Evolutionary conservation across 1,140 invertebrate species (phyloP).

Genomic region (Lepidostoma basale): DNA sequence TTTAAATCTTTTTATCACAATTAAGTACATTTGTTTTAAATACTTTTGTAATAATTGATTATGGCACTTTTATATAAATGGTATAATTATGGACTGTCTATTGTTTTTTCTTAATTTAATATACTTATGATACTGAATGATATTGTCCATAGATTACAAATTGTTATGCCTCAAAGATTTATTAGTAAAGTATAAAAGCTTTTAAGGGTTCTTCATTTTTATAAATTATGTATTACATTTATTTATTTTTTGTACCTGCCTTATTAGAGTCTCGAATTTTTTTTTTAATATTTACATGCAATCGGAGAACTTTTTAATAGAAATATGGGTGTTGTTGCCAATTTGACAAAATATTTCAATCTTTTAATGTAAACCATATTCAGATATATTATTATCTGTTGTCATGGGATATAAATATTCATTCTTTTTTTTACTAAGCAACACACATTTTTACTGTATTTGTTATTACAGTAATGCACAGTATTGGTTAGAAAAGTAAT

Average conservation of each 20-base stretch:
- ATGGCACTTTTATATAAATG: neutral
- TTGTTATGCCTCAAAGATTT: slow-evolving; percentile 24
- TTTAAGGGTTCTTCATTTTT: neutral
- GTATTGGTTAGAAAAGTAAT: too few relatives aligned
- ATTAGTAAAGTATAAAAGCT: slow-evolving; percentile 2
- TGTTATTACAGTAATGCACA: too few relatives aligned
- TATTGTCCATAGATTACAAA: slow-evolving; percentile 4
- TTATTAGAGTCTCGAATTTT: neutral
- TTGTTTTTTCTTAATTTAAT: neutral
- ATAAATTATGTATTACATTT: neutral
- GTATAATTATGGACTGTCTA: neutral
- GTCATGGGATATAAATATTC: too few relatives aligned
- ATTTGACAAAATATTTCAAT: neutral
- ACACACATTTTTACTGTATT: too few relatives aligned
- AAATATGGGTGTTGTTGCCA: neutral
- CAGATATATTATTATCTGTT: too few relatives aligned
- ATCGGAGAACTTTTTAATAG: neutral
- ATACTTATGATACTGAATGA: neutral
- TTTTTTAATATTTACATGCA: neutral
- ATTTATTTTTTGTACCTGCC: neutral
- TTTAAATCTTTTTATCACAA: neutral
- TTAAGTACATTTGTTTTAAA: neutral
- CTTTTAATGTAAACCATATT: neutral
- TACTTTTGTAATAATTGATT: neutral
- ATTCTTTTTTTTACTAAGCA: too few relatives aligned